Evolutionary conservation across 2,888 invertebrate species (phyloP).

Genomic region (Sesia apiformis): DNA sequence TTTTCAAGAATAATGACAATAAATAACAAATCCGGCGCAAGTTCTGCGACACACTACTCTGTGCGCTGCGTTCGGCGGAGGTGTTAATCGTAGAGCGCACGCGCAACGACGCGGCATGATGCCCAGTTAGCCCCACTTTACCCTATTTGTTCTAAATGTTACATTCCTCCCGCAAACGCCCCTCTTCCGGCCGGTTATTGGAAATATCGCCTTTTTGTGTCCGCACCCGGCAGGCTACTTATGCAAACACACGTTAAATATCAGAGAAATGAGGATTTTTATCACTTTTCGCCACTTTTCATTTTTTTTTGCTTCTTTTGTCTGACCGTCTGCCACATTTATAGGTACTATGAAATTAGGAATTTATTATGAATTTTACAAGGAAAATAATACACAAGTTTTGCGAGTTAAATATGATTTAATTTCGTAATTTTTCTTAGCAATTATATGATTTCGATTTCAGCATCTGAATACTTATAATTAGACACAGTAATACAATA

Average conservation of each 20-base stretch:
- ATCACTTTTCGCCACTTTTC: no score
- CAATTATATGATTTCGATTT: conserved; percentile 67
- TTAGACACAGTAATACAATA: conserved; percentile 59
- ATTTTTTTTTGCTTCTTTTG: no score
- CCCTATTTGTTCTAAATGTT: conserved; percentile 58
- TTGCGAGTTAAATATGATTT: conserved; percentile 73
- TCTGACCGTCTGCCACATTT: no score
- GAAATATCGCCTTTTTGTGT: conserved; percentile 53
- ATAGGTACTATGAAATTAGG: no score
- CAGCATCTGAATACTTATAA: conserved; percentile 68
- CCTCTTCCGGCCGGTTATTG: conserved; percentile 62
- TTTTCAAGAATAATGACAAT: no score
- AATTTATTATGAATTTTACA: no score
- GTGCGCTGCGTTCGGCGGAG: conserved; percentile 22
- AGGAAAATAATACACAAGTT: conserved; percentile 17
- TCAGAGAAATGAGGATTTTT: no score
- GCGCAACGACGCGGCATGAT: conserved; percentile 37
- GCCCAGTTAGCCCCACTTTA: conserved; percentile 55
- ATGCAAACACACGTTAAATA: conserved; percentile 13
- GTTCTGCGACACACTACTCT: conserved; percentile 20
- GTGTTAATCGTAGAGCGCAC: conserved; percentile 47
- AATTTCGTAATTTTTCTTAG: conserved; percentile 74
- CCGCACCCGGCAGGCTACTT: conserved; percentile 42
- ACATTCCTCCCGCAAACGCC: conserved; percentile 57
- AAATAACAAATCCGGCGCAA: no score